These are phyloP conservation scores for Drosophila sordidapex DNA, from an alignment of 2,888 invertebrate species.

Conservation along the genomic window DNA sequence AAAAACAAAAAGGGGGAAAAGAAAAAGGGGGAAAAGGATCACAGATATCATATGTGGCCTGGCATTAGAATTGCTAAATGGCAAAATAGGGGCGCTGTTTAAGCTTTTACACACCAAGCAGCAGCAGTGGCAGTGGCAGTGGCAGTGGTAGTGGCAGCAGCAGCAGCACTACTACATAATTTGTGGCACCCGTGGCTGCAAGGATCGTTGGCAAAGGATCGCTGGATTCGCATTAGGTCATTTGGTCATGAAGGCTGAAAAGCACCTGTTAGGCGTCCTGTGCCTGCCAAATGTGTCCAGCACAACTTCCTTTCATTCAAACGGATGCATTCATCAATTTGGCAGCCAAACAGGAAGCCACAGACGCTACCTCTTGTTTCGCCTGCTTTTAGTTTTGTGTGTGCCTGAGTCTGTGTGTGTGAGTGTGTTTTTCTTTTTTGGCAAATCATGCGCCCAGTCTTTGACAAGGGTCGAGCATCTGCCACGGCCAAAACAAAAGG, in stretches of 20 bases:
- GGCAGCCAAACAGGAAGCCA: slow-evolving; percentile 63
- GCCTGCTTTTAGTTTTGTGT: not conserved
- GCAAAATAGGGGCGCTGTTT: slow-evolving; percentile 52
- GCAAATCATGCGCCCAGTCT: slow-evolving; percentile 53
- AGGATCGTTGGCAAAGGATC: slow-evolving; percentile 12
- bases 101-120: slow-evolving; percentile 55
- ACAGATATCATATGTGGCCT: slow-evolving; percentile 1
- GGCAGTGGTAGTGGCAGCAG: not conserved
- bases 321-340: slow-evolving; percentile 83
- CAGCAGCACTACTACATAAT: slow-evolving; percentile 58
- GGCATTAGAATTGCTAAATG: slow-evolving; percentile 78
- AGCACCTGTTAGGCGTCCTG: slow-evolving; percentile 70
- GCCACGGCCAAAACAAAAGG: slow-evolving; percentile 48
- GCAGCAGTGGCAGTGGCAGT: slow-evolving; percentile 11
- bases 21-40: slow-evolving; percentile 7
- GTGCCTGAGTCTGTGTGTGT: not conserved
- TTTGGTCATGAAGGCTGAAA: slow-evolving; percentile 70
- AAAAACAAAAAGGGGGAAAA: not conserved
- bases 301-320: slow-evolving; percentile 70
- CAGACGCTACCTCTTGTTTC: slow-evolving; percentile 42
- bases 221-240: slow-evolving; percentile 75
- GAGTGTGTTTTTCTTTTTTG: slow-evolving; percentile 15
- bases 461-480: slow-evolving; percentile 76
- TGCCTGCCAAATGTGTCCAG: slow-evolving; percentile 8
- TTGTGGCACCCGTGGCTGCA: slow-evolving; percentile 37